Conservation (phyloP, 2,797 vertebrate genomes). For the Tolypeutes matacus region DNA sequence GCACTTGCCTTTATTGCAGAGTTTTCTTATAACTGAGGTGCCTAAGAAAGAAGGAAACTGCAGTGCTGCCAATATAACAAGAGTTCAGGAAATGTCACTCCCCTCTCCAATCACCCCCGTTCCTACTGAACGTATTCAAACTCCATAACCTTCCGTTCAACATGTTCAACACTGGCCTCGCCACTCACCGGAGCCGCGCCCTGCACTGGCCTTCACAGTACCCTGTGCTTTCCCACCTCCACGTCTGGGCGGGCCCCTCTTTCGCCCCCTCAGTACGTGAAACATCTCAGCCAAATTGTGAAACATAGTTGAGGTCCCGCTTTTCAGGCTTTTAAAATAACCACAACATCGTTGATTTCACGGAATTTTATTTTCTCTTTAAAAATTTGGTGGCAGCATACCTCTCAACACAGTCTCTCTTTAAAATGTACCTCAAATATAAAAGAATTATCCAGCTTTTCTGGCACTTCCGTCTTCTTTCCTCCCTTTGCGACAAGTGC, state of each 20-base stretch:
- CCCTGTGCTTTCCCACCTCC: neutral
- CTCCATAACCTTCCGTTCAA: neutral
- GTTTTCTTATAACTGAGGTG: neutral
- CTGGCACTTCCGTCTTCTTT: neutral
- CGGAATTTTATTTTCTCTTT: neutral
- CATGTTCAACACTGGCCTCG: neutral
- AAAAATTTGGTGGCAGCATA: neutral
- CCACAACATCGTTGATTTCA: neutral
- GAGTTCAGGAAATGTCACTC: slow-evolving; percentile 9
- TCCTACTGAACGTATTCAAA: neutral
- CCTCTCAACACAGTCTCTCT: neutral
- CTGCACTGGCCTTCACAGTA: neutral
- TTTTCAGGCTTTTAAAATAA: slow-evolving; percentile 31
- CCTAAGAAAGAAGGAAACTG: neutral
- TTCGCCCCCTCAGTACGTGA: neutral
- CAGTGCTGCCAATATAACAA: neutral
- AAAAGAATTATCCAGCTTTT: neutral
- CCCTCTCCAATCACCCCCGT: neutral
- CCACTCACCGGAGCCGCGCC: neutral
- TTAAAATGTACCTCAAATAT: slow-evolving; percentile 35
- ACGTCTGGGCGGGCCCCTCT: neutral
- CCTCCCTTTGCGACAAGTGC: neutral
- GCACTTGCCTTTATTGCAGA: neutral
- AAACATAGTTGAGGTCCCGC: neutral
- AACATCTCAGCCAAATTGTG: neutral